Evolutionary conservation across 2,888 invertebrate genomes (phyloP), one percentile per base, ranked within the genome.

Genomic region (Tipula unca): DNA sequence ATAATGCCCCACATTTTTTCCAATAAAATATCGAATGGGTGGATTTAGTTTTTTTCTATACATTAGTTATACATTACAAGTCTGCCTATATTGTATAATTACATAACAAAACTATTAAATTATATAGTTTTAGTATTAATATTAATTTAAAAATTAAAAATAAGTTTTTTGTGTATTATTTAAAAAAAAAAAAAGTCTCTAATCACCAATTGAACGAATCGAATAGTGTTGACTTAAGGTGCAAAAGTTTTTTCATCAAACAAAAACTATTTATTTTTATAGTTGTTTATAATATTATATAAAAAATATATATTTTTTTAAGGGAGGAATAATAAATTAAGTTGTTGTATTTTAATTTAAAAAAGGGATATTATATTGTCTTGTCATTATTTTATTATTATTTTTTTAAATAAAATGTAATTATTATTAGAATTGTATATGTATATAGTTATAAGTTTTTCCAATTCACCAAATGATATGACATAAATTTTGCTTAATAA

Each of bases 251-350:
- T 69, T 69, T 69, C 25, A 69, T 69, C 13, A 69, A 69, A 54
- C n/a, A 54, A 69, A 48, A 69, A 69, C 69, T 69, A 25, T 69
- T 69, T 69, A 48, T 48, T 2, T 32, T 32, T 6, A n/a, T n/a
- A 39, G 39, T 39, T 2, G 69, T 69, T 25, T 69, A 25, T 69
- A n/a, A 10, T 48, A 17, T 48, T 48, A 48, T 48, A 48, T 3
- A 48, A 17, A 48, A 32, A 32, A 32, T 32, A 32, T 32, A 5
- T 32, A 6, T 54, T 54, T 17, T 54, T 54, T 25, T 25, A 69
- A 69, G 69, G 69, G 69, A 69, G 69, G 69, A 69, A 69, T 69
- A 69, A 69, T 69, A 69, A 69, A 69, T 69, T 69, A 69, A 69
- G 69, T 69, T 69, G 69, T 69, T 48, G 48, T 48, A 48, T n/a